These are phyloP conservation scores for Charaxes varanes DNA, from an alignment of 1,140 invertebrate genomes.

Conservation along the genomic window DNA sequence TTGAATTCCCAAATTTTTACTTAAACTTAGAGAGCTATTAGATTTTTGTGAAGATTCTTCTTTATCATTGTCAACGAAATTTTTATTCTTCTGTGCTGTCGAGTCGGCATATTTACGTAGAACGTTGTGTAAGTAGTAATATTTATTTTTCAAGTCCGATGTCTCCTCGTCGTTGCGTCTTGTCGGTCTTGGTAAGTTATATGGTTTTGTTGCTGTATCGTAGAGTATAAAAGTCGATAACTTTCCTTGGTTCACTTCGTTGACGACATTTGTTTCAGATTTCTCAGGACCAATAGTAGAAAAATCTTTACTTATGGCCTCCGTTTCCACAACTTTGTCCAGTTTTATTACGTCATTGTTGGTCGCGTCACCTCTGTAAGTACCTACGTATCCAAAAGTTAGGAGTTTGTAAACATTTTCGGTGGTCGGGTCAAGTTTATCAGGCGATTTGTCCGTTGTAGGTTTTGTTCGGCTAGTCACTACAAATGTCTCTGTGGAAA, in stretches of 20 bases:
- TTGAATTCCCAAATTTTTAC: conserved; percentile 29
- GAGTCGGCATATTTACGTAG: conserved; percentile 68
- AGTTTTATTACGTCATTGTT: conserved; percentile 21
- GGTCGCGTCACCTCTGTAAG: conserved; percentile 38
- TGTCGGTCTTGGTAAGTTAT: conserved; percentile 50
- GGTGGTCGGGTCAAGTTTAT: conserved; percentile 42
- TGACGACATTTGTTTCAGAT: conserved; percentile 18
- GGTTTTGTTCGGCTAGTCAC: conserved; percentile 12
- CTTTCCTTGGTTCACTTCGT: conserved; percentile 32
- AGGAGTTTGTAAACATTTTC: conserved; percentile 58
- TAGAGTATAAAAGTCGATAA: conserved; percentile 60
- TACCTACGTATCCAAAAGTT: conserved; percentile 63
- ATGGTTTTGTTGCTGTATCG: conserved; percentile 58
- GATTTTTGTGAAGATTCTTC: conserved; percentile 41
- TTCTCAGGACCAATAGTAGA: conserved; percentile 35
- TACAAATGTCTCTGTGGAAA: conserved; percentile 14
- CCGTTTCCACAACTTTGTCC: conserved; percentile 23
- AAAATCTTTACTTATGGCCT: conserved; percentile 52
- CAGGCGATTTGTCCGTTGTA: conserved; percentile 19
- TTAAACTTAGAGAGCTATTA: not conserved
- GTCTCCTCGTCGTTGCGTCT: conserved; percentile 50
- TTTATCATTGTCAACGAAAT: conserved; percentile 28
- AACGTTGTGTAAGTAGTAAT: conserved; percentile 75
- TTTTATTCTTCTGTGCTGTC: conserved; percentile 30
- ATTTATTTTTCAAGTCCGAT: conserved; percentile 45